These are phyloP conservation scores for Hyppa rectilinea DNA, from an alignment of 2,888 invertebrate species.

Conservation along the genomic window DNA sequence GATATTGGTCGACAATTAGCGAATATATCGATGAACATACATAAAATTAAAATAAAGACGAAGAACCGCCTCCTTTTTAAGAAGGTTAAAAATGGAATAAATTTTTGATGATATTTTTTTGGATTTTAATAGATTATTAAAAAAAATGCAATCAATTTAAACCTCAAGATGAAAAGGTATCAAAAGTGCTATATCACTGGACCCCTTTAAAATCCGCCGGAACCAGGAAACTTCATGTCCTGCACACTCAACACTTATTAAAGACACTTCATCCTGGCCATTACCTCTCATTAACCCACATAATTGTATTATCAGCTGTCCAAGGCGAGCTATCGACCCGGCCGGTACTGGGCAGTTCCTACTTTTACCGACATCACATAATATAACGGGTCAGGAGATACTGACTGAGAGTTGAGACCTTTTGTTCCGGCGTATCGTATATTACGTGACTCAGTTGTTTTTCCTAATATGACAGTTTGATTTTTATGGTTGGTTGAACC, in stretches of 20 bases:
- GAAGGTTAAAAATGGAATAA: too few species aligned
- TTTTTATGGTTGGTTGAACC: background rate
- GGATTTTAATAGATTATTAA: too few species aligned
- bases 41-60: too few species aligned
- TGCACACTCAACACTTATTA: constrained; percentile 44
- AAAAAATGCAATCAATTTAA: too few species aligned
- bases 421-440: constrained; percentile 41
- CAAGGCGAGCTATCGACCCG: constrained; percentile 56
- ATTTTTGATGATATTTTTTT: too few species aligned
- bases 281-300: constrained; percentile 24
- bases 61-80: too few species aligned
- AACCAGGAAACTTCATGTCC: constrained; percentile 50
- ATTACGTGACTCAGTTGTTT: constrained; percentile 21
- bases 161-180: background rate
- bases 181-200: background rate
- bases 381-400: constrained; percentile 29
- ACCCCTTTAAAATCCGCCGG: constrained; percentile 29
- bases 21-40: too few species aligned
- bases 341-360: constrained; percentile 40
- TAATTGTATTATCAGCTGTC: constrained; percentile 6
- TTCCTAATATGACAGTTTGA: background rate
- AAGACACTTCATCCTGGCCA: constrained; percentile 28
- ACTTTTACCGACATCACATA: constrained; percentile 46
- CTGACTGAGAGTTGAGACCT: constrained; percentile 16
- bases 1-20: too few species aligned